Percentiles rank a stretch among this genome's conserved stretches.
phyloP scores from a whole-genome alignment of 2,113 vertebrate genomes.

The Xiphophorus maculatus region DNA sequence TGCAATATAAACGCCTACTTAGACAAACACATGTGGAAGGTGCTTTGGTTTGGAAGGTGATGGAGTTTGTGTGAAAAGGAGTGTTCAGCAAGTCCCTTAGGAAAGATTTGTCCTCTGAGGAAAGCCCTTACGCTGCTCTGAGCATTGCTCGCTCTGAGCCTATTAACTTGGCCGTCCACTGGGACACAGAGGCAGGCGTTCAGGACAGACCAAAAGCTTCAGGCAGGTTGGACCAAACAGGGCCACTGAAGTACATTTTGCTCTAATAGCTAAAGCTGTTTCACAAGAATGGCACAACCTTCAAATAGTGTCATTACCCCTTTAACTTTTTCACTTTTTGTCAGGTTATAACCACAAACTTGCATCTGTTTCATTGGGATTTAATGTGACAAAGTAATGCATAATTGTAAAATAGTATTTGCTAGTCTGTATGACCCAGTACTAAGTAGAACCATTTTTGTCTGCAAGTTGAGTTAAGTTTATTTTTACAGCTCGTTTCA shows the following conservation, averaged over 20 bases:
- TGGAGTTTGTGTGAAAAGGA: conserved; percentile 11
- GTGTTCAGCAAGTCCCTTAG: conserved; percentile 25
- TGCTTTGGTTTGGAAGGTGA: background rate
- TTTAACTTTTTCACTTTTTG: no score
- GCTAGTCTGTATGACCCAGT: no score
- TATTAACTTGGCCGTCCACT: conserved; percentile 36
- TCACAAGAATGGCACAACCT: no score
- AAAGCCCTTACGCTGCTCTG: conserved; percentile 12
- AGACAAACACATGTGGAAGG: conserved; percentile 17
- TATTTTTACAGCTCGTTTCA: no score
- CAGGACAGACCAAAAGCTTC: background rate
- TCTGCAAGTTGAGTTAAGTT: no score
- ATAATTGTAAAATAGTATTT: background rate
- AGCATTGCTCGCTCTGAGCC: conserved; percentile 16
- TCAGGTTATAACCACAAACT: no score
- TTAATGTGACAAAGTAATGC: no score
- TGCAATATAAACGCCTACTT: conserved; percentile 33
- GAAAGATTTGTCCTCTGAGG: conserved; percentile 34
- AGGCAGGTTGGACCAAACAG: background rate
- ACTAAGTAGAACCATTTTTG: no score
- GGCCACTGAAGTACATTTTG: no score
- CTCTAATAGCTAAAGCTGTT: no score
- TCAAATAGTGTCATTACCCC: no score
- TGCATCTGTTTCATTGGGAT: no score
- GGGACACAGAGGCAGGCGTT: background rate